Percentiles rank a stretch among this genome's conserved stretches.
phyloP scores from a whole-genome alignment of 2,797 vertebrate species.

The Rhabdomys pumilio region DNA sequence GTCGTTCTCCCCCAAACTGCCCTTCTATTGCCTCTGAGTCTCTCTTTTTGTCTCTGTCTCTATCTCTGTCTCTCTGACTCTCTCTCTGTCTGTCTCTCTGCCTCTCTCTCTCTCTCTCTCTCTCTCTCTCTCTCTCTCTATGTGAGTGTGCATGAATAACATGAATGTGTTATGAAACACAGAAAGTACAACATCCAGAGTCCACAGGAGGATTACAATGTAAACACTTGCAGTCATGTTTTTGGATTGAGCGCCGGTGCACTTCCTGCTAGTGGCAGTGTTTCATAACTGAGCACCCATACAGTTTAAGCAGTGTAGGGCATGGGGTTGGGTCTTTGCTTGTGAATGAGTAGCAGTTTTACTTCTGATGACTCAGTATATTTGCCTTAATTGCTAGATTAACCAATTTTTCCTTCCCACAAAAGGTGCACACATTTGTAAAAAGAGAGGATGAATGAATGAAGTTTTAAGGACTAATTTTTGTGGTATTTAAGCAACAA shows the following conservation, averaged over 20 bases:
- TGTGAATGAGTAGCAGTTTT: conserved; percentile 83
- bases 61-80: neutral
- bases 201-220: neutral
- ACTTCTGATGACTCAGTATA: conserved; percentile 85
- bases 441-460: conserved; percentile 76
- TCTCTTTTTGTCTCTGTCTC: neutral
- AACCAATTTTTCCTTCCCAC: conserved; percentile 65
- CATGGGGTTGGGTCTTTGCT: conserved; percentile 78
- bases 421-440: conserved; percentile 71
- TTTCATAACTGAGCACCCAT: conserved; percentile 48
- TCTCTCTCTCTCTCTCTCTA: neutral
- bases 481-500: conserved; percentile 83
- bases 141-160: neutral
- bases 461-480: conserved; percentile 77
- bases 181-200: neutral
- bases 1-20: neutral
- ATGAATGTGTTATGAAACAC: conserved; percentile 1
- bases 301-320: conserved; percentile 24
- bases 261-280: conserved; percentile 15
- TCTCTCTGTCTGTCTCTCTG: neutral
- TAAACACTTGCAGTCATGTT: neutral
- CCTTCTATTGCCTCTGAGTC: neutral
- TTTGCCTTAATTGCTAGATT: conserved; percentile 86
- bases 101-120: neutral
- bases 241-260: neutral